These are phyloP conservation scores for Spondyliosoma cantharus DNA, from an alignment of 2,797 vertebrate species.

Conservation along the genomic window DNA sequence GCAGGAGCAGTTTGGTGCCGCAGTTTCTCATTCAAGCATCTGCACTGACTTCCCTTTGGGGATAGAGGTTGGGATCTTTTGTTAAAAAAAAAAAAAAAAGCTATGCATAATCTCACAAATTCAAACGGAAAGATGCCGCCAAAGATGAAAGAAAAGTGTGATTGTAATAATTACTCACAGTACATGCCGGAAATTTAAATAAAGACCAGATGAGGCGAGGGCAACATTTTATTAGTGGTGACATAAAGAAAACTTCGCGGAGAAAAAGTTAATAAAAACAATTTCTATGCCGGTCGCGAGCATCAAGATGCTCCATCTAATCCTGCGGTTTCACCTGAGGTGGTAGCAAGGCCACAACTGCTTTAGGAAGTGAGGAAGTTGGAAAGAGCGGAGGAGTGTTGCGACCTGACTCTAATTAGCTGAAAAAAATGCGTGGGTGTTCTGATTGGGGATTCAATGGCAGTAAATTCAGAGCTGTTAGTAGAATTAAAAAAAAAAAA, in stretches of 20 bases:
- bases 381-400: neutral
- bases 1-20: constrained; percentile 7
- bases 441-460: neutral
- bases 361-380: neutral
- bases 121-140: neutral
- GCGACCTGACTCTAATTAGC: neutral
- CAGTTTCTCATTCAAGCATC: constrained; percentile 5
- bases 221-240: neutral
- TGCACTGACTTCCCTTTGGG: neutral
- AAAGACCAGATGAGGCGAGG: neutral
- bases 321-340: constrained; percentile 24
- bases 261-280: neutral
- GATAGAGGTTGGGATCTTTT: neutral
- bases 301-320: neutral
- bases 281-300: neutral
- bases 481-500: too few species aligned
- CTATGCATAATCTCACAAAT: neutral
- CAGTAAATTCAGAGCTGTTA: neutral
- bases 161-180: neutral
- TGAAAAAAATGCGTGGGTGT: neutral
- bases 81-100: constrained; percentile 16
- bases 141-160: neutral
- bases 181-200: neutral
- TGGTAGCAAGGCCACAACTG: neutral
- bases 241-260: neutral